Base-by-base conservation (phyloP, 2,888 invertebrate genomes). In the Ochropleura plecta region DNA sequence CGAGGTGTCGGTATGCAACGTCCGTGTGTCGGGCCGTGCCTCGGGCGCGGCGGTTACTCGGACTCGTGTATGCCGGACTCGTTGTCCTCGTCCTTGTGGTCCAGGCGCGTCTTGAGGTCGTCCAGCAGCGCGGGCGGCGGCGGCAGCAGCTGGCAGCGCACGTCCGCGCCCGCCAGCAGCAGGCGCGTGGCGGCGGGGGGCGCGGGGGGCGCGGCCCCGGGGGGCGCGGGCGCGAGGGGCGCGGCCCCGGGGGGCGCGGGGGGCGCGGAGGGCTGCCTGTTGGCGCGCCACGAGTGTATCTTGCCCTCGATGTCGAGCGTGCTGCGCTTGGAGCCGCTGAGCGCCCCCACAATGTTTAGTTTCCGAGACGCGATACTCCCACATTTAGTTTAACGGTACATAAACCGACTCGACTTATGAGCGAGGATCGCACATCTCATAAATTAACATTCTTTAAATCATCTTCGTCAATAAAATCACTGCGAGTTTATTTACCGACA, bases 301-400 rank as follows among this genome's bases (percentile, higher is more conserved):
- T 96, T 96, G 86, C 96, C 96, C 92, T 96, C 96, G 94, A 96
- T 95, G 94, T 96, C 96, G 84, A 96, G 94, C 88, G 96, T 96
- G 92, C 95, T 95, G 89, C 96, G 95, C 91, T 96, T 96, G 80
- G 95, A 96, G 60, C 95, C 96, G 89, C 96, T 95, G 88, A 70
- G 46, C 74, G 55, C 59, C 49, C 49, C 67, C 76, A 48, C n/a
- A n/a, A 20, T 12, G 72, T 66, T 77, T 76, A 85, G 75, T 80
- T 76, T 63, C 51, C 63, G 69, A 0, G 48, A n/a, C 51, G 14
- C 60, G 7, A 12, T 16, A 20, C 63, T 49, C 12, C 49, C 20
- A 51, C 42, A 1, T 8, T 7, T 53, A 0, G 53, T 44, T 83
- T 62, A 71, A 62, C 81, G 65, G 81, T 48, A 74, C 57, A 74